phyloP scores from a whole-genome alignment of 2,888 invertebrate species.

The Lasioglossum leucozonium region DNA sequence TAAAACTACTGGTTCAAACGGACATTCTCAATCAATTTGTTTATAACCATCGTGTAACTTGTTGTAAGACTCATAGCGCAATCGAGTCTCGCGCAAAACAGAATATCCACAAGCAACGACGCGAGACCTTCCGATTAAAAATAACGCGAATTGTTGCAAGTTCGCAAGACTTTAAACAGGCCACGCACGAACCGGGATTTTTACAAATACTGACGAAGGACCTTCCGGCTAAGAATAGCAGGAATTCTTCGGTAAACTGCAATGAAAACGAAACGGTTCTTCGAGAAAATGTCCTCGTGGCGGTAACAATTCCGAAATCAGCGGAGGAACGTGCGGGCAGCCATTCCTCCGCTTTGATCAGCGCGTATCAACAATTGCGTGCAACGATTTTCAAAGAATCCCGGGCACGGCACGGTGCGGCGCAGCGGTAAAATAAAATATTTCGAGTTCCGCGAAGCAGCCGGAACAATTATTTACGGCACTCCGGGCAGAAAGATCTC shows the following conservation, averaged over 20 bases:
- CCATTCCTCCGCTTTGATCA: background rate
- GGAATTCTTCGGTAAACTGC: background rate
- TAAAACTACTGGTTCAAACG: too few relatives aligned
- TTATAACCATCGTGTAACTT: too few relatives aligned
- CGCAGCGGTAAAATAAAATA: constrained; percentile 11
- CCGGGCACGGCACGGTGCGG: too few relatives aligned
- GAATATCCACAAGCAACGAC: background rate
- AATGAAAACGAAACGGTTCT: background rate
- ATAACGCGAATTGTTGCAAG: background rate
- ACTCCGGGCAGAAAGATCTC: constrained; percentile 16
- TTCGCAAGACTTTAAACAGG: background rate
- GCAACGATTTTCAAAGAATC: background rate
- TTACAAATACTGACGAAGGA: background rate
- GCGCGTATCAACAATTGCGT: background rate
- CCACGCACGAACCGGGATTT: too few relatives aligned
- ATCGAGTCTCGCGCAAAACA: background rate
- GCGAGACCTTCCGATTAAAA: background rate
- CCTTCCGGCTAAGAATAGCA: background rate
- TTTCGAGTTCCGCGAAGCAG: constrained; percentile 35
- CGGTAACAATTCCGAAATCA: background rate
- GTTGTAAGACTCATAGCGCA: background rate
- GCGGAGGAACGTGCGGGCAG: background rate
- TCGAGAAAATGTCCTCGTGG: background rate
- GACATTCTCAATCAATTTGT: too few relatives aligned
- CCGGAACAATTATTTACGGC: constrained; percentile 57